Evolutionary conservation across 30 jellyfish, hydroid and myxozoan genomes (phyloP).

Genomic region (Sanderia malayensis): DNA sequence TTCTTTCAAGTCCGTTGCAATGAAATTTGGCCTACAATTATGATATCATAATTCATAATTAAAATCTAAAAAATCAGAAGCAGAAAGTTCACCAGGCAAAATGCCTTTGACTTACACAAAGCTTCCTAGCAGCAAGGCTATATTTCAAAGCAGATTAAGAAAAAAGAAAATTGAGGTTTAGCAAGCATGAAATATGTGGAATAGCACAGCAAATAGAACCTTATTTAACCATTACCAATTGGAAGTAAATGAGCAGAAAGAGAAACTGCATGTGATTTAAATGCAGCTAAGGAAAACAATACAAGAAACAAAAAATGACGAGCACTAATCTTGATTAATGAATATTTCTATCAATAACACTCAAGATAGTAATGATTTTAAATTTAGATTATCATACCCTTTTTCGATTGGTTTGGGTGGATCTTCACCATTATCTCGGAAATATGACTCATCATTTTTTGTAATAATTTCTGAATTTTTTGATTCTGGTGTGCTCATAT

Average conservation of each 20-base stretch:
- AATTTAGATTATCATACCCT: slow-evolving; percentile 17
- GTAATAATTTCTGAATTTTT: too few species aligned
- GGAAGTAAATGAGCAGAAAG: background rate
- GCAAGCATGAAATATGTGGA: background rate
- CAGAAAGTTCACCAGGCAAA: background rate
- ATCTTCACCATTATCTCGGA: background rate
- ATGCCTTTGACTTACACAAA: background rate
- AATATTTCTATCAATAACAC: too few species aligned
- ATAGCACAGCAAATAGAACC: background rate
- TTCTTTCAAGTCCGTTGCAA: background rate
- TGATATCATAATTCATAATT: background rate
- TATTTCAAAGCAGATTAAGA: too few species aligned
- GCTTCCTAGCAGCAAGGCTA: background rate
- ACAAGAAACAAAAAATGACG: too few species aligned
- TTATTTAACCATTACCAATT: too few species aligned
- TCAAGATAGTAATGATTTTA: background rate
- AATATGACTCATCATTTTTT: background rate
- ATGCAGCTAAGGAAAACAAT: background rate
- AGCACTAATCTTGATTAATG: too few species aligned
- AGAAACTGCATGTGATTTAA: background rate
- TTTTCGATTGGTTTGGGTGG: slow-evolving; percentile 47
- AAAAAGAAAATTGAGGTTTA: too few species aligned
- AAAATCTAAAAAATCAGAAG: background rate
- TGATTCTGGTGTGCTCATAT: too few species aligned
- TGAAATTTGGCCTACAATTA: slow-evolving; percentile 22